These are phyloP conservation scores for Leptinotarsa peninsularis DNA, from an alignment of 2,888 invertebrate genomes.

Conservation along the genomic window DNA sequence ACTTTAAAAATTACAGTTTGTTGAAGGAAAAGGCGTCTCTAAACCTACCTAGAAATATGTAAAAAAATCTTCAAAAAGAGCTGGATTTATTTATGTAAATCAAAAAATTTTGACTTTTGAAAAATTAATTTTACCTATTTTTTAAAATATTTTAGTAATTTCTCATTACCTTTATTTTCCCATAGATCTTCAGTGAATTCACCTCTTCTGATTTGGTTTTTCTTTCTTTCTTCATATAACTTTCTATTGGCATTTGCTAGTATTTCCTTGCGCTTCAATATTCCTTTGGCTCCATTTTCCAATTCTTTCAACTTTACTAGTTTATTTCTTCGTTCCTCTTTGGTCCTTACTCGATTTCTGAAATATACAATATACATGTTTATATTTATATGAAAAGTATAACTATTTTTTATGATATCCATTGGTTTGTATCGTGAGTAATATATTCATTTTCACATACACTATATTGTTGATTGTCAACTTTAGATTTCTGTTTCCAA, in stretches of 20 bases:
- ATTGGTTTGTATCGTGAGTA: too few relatives aligned
- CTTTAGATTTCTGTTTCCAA: too few relatives aligned
- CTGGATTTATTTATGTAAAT: too few relatives aligned
- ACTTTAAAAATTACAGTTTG: too few relatives aligned
- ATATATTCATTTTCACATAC: too few relatives aligned
- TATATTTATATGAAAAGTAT: neutral
- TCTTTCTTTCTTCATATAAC: conserved; percentile 53
- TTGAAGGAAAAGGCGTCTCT: too few relatives aligned
- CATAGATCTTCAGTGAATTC: conserved; percentile 76
- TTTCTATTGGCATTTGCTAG: conserved; percentile 68
- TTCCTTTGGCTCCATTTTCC: conserved; percentile 66
- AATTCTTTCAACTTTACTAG: conserved; percentile 63
- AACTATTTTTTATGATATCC: too few relatives aligned
- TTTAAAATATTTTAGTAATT: conserved; percentile 5
- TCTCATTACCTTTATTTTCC: conserved; percentile 65
- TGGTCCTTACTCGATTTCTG: conserved; percentile 71
- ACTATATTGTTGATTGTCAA: too few relatives aligned
- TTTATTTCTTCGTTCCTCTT: conserved; percentile 69
- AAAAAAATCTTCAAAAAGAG: too few relatives aligned
- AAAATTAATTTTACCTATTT: too few relatives aligned
- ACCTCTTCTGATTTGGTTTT: conserved; percentile 58
- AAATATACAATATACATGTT: conserved; percentile 3
- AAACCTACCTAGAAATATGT: too few relatives aligned
- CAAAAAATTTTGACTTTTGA: too few relatives aligned
- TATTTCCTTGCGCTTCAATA: conserved; percentile 69